These are phyloP conservation scores for Sylvilagus bachmani DNA, from an alignment of 2,113 vertebrate species.

Conservation along the genomic window DNA sequence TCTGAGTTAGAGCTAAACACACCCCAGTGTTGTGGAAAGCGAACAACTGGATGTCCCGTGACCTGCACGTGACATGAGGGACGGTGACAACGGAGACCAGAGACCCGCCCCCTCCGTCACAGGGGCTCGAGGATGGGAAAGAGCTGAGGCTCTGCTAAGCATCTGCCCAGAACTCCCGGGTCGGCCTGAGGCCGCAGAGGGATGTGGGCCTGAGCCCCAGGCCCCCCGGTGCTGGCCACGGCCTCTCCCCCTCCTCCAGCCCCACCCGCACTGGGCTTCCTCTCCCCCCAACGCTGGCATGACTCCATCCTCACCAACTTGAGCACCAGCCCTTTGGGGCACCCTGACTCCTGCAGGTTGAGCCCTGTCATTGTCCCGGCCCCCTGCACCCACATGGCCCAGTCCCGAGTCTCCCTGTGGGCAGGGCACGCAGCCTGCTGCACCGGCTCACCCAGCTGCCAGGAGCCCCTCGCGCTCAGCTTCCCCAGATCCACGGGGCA, in stretches of 20 bases:
- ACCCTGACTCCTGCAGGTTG: not conserved
- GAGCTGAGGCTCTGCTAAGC: not conserved
- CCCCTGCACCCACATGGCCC: not conserved
- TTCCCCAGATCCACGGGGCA: accelerated
- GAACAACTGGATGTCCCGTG: not conserved
- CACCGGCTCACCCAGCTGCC: no score
- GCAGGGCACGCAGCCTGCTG: not conserved
- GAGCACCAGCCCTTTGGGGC: not conserved
- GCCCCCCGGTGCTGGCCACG: not conserved
- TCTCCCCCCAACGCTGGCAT: no score
- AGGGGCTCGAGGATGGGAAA: not conserved
- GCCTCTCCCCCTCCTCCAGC: no score
- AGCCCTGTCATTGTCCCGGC: not conserved
- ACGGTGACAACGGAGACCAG: not conserved
- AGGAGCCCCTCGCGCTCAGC: no score
- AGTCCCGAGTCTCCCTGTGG: not conserved
- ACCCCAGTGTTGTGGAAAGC: not conserved
- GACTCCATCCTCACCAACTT: not conserved
- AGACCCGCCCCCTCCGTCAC: not conserved
- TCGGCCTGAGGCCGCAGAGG: not conserved
- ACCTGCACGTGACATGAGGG: not conserved
- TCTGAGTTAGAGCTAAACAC: not conserved
- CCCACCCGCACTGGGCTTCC: no score
- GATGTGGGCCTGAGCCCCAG: not conserved
- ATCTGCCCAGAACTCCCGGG: not conserved